phyloP scores from a whole-genome alignment of 2,888 invertebrate genomes.

The Netelia melanura region DNA sequence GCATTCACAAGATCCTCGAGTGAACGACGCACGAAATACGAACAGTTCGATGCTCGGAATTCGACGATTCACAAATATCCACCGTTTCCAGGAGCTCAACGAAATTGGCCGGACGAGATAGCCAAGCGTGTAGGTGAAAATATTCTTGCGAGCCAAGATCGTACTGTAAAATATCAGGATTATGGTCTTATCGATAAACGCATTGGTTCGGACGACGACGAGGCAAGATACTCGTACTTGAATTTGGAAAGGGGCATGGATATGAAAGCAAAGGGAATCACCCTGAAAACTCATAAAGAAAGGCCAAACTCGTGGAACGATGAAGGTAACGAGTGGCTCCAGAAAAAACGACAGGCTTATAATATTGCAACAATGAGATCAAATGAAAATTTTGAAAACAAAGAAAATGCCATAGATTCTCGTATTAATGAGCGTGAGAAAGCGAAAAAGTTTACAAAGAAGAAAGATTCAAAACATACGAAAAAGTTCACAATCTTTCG shows the following conservation, averaged over 20 bases:
- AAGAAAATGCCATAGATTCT: constrained; percentile 76
- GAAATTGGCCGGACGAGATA: constrained; percentile 65
- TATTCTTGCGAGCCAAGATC: constrained; percentile 76
- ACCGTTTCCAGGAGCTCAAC: constrained; percentile 15
- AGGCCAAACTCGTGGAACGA: constrained; percentile 81
- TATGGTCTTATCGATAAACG: constrained; percentile 80
- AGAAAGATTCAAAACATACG: constrained; percentile 70
- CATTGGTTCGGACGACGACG: constrained; percentile 12
- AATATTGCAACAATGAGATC: constrained; percentile 76
- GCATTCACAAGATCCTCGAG: constrained; percentile 79
- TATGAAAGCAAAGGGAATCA: constrained; percentile 7
- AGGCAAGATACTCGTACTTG: constrained; percentile 72
- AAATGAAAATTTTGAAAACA: constrained; percentile 72
- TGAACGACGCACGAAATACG: constrained; percentile 72
- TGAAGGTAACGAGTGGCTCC: constrained; percentile 79
- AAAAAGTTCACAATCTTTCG: constrained; percentile 82
- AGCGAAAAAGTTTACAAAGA: constrained; percentile 71
- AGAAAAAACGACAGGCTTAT: constrained; percentile 79
- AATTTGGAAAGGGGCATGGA: constrained; percentile 72
- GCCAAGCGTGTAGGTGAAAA: constrained; percentile 79
- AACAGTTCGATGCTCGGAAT: constrained; percentile 10
- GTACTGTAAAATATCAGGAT: constrained; percentile 78
- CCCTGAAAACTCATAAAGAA: constrained; percentile 71
- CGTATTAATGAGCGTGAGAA: constrained; percentile 55
- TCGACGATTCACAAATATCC: constrained; percentile 18